Evolutionary conservation across 2,888 invertebrate species (phyloP).

Genomic region (Meteorus cinctellus): DNA sequence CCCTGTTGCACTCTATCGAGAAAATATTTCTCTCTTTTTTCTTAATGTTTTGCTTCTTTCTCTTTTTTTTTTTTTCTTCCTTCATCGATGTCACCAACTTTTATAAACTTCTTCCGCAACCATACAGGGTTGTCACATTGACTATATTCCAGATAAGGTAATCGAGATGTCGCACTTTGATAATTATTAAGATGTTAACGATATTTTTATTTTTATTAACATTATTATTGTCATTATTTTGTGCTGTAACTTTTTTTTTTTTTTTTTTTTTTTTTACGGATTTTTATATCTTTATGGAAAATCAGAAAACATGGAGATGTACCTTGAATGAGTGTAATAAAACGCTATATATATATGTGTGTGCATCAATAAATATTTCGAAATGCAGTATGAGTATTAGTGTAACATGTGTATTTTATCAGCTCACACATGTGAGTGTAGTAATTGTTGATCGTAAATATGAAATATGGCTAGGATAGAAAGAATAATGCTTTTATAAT

Average conservation of each 20-base stretch:
- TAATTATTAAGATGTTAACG: conserved; percentile 1
- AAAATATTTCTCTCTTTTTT: background rate
- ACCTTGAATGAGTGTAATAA: background rate
- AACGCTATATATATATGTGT: background rate
- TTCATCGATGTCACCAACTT: conserved; percentile 3
- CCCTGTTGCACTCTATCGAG: background rate
- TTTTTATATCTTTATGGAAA: background rate
- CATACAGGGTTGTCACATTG: background rate
- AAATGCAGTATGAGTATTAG: background rate
- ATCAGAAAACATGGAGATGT: conserved; percentile 2
- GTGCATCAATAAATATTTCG: background rate
- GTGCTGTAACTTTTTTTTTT: background rate
- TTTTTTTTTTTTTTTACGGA: background rate
- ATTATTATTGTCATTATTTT: no score
- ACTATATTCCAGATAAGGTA: background rate
- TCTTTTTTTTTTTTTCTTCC: background rate
- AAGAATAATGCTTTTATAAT: background rate
- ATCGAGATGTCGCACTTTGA: conserved; percentile 7
- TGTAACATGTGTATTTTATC: background rate
- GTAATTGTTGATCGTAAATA: conserved; percentile 7
- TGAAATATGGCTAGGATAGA: background rate
- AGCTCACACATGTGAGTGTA: background rate
- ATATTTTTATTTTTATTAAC: background rate
- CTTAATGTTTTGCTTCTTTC: background rate
- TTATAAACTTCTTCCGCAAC: conserved; percentile 3